phyloP scores from a whole-genome alignment of 2,888 invertebrate genomes.

The Venusia cambrica region DNA sequence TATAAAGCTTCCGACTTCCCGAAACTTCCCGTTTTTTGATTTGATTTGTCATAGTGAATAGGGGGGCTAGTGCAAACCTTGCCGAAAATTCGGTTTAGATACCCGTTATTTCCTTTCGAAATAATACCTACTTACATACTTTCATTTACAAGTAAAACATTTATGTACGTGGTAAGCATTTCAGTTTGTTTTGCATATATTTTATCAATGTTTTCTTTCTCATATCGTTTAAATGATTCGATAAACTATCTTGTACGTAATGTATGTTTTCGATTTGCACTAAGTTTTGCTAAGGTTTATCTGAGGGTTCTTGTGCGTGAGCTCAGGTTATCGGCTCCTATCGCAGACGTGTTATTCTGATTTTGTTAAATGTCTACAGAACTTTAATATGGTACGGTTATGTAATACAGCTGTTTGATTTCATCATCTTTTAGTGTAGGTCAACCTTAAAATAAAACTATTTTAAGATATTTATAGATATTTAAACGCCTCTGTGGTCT shows the following conservation, averaged over 20 bases:
- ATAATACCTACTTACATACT: too few species aligned
- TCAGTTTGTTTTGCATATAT: neutral
- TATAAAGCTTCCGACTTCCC: too few species aligned
- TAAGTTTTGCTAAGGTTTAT: conserved; percentile 34
- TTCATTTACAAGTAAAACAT: too few species aligned
- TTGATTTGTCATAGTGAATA: too few species aligned
- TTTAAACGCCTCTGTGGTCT: too few species aligned
- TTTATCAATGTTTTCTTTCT: conserved; percentile 4
- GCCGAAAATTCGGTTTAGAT: too few species aligned
- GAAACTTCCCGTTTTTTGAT: too few species aligned
- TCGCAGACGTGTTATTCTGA: conserved; percentile 27
- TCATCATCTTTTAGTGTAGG: conserved; percentile 14
- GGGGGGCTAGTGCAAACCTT: too few species aligned
- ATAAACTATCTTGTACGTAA: conserved; percentile 25
- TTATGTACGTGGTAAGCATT: too few species aligned
- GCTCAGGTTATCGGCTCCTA: conserved; percentile 46
- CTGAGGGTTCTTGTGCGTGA: conserved; percentile 34
- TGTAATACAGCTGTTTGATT: conserved; percentile 9
- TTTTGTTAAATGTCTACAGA: conserved; percentile 1
- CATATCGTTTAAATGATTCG: neutral
- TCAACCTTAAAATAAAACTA: too few species aligned
- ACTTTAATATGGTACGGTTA: neutral
- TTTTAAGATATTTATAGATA: too few species aligned
- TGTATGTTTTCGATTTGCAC: conserved; percentile 35
- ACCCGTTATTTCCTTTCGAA: too few species aligned